Percentiles rank a stretch among this genome's conserved stretches.
These are phyloP conservation scores for Chamaetylas fuelleborni DNA, from an alignment of 2,113 vertebrate species.

Conservation along the genomic window DNA sequence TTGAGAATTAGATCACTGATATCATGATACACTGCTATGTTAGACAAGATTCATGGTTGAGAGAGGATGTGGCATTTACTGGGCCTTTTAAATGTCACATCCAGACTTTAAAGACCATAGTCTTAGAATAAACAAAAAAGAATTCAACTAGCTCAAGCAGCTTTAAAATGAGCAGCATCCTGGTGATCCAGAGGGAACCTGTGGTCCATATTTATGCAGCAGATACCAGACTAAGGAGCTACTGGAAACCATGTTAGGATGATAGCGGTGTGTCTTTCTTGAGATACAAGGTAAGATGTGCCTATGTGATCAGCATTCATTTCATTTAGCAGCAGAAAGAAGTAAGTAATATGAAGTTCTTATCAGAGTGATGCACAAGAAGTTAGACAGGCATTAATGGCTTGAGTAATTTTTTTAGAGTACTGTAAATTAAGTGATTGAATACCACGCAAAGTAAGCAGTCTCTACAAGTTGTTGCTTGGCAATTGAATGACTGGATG, in stretches of 20 bases:
- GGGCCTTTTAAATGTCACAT: constrained; percentile 29
- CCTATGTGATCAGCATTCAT: neutral
- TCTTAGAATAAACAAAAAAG: neutral
- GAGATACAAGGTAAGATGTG: neutral
- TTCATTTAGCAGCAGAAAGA: neutral
- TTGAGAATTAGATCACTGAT: constrained; percentile 9
- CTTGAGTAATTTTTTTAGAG: neutral
- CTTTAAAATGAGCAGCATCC: neutral
- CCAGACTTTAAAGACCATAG: neutral
- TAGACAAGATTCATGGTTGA: neutral
- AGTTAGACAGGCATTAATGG: neutral
- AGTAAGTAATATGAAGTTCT: neutral
- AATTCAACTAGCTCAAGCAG: neutral
- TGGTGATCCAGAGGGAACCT: neutral
- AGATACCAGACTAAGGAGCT: neutral
- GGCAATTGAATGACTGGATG: neutral
- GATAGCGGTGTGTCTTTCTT: neutral
- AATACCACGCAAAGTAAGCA: neutral
- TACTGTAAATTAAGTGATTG: neutral
- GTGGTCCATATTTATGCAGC: neutral
- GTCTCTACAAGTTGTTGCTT: neutral
- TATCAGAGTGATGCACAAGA: neutral
- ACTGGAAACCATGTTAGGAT: neutral
- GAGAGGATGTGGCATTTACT: constrained; percentile 6
- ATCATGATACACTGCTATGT: constrained; percentile 18